Conservation (phyloP, 2,888 invertebrate species). For the Calameuta pallipes region DNA sequence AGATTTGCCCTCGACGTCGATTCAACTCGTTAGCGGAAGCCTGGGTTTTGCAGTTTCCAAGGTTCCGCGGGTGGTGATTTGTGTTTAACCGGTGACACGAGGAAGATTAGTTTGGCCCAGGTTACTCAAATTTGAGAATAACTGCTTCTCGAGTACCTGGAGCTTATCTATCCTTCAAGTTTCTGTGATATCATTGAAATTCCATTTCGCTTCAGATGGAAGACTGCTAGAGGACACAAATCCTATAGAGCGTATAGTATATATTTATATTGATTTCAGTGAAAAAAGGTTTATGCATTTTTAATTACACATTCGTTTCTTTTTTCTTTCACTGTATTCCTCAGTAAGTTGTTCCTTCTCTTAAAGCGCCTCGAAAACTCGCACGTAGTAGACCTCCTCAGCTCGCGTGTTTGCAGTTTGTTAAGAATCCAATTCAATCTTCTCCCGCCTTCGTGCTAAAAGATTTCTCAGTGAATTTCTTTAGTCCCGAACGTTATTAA, state of each 20-base stretch:
- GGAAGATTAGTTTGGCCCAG: not conserved
- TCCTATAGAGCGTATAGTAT: not conserved
- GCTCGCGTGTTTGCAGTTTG: not conserved
- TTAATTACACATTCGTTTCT: not conserved
- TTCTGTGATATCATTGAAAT: not conserved
- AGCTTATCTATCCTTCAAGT: not conserved
- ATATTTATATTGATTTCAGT: not conserved
- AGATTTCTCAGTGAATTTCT: not conserved
- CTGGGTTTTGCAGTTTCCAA: not conserved
- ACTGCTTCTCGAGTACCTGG: not conserved
- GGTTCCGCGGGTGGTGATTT: not conserved
- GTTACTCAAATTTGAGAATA: not conserved
- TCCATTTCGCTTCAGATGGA: not conserved
- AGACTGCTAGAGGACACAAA: not conserved
- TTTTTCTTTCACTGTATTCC: not conserved
- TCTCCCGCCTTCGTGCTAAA: not conserved
- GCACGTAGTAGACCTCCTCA: not conserved
- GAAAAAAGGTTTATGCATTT: not conserved
- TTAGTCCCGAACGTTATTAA: not conserved
- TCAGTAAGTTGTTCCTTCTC: not conserved
- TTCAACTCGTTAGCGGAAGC: not conserved
- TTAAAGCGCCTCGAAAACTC: not conserved
- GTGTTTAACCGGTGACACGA: not conserved
- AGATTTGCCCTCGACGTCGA: not conserved
- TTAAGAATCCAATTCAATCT: not conserved